Percentiles rank a stretch among this genome's conserved stretches.
Conservation (phyloP, 2,888 invertebrate species). For the Pachydiplax longipennis region DNA sequence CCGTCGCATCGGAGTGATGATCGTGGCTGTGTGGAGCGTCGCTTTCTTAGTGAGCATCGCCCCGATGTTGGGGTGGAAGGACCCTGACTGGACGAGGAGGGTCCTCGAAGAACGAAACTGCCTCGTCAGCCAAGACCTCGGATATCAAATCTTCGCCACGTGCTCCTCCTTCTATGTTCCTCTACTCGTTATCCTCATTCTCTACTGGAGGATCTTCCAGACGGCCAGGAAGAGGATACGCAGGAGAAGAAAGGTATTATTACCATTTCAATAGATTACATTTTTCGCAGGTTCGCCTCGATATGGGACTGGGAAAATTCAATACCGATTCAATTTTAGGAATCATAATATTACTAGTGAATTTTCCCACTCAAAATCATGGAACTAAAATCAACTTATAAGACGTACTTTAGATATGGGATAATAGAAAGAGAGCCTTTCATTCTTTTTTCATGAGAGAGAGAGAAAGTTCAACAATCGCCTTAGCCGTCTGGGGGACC, state of each 20-base stretch:
- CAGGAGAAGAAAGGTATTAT: conserved; percentile 58
- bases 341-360: too few species aligned
- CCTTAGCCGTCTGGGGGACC: too few species aligned
- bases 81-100: conserved; percentile 66
- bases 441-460: too few species aligned
- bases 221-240: conserved; percentile 88
- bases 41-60: conserved; percentile 86
- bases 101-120: conserved; percentile 69
- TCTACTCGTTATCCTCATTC: conserved; percentile 82
- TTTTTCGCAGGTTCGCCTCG: too few species aligned
- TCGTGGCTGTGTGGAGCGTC: conserved; percentile 82
- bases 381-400: too few species aligned
- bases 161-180: conserved; percentile 92
- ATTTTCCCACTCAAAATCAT: too few species aligned
- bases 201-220: conserved; percentile 91
- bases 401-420: too few species aligned
- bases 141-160: conserved; percentile 85
- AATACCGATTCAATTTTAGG: too few species aligned
- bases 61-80: conserved; percentile 86
- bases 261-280: too few species aligned
- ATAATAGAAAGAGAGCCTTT: too few species aligned
- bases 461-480: too few species aligned
- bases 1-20: conserved; percentile 79
- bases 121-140: conserved; percentile 84
- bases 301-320: too few species aligned